Evolutionary conservation across 2,888 invertebrate genomes (phyloP).

Genomic region (Tipula confusa): DNA sequence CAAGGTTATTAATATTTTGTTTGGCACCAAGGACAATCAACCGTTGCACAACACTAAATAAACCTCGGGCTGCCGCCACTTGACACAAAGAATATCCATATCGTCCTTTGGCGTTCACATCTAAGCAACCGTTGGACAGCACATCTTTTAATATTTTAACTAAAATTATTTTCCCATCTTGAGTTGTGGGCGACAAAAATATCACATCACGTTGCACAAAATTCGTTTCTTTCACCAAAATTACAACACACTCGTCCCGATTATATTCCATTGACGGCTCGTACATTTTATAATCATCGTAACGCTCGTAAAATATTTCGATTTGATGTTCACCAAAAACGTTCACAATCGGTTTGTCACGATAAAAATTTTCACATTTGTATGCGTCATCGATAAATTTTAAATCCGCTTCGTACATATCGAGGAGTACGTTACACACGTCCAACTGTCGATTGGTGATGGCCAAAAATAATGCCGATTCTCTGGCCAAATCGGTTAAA

Average conservation of each 20-base stretch:
- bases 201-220: background rate
- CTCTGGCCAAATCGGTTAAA: background rate
- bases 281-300: background rate
- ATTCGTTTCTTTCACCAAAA: background rate
- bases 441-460: background rate
- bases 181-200: background rate
- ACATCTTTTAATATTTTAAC: constrained; percentile 16
- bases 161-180: constrained; percentile 6
- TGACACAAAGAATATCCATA: background rate
- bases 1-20: background rate
- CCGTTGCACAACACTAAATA: background rate
- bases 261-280: background rate
- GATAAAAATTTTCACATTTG: constrained; percentile 12
- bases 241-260: background rate
- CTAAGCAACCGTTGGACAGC: background rate
- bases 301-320: background rate
- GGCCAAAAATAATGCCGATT: background rate
- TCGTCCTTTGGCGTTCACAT: background rate
- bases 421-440: background rate
- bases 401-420: background rate
- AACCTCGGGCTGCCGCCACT: background rate
- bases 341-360: background rate
- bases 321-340: background rate
- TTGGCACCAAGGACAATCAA: background rate
- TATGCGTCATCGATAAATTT: background rate